These are phyloP conservation scores for Drosophila bifasciata DNA, from an alignment of 1,140 invertebrate species.

Conservation along the genomic window DNA sequence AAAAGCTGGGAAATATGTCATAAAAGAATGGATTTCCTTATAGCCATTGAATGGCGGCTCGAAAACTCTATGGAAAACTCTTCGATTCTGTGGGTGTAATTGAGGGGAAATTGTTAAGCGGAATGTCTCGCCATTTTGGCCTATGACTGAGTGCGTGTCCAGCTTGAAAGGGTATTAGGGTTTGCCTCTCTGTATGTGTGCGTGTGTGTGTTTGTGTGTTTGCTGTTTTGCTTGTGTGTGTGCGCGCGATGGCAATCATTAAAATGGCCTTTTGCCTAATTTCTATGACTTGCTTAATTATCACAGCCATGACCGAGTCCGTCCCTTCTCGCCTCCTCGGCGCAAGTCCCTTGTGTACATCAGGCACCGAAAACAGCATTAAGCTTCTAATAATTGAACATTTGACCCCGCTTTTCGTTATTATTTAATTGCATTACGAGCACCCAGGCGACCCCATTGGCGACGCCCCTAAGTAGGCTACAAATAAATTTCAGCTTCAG, in stretches of 20 bases:
- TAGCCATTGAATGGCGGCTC: too few relatives aligned
- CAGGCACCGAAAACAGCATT: slow-evolving; percentile 53
- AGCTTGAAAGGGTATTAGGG: slow-evolving; percentile 65
- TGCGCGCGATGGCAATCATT: slow-evolving; percentile 75
- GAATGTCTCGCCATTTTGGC: slow-evolving; percentile 18
- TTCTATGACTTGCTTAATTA: slow-evolving; percentile 83
- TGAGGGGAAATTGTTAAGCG: not conserved
- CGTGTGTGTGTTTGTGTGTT: slow-evolving; percentile 1
- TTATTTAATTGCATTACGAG: slow-evolving; percentile 72
- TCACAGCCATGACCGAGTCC: slow-evolving; percentile 56
- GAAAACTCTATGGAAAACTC: too few relatives aligned
- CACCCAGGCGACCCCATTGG: slow-evolving; percentile 4
- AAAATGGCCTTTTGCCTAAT: slow-evolving; percentile 81
- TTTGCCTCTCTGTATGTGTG: slow-evolving; percentile 8
- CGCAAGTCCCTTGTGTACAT: slow-evolving; percentile 36
- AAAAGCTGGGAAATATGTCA: slow-evolving; percentile 1
- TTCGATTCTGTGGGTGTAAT: not conserved
- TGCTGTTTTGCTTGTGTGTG: slow-evolving; percentile 40
- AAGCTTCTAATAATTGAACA: slow-evolving; percentile 80
- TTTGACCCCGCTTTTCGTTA: slow-evolving; percentile 71
- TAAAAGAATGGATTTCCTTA: not conserved
- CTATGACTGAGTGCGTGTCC: slow-evolving; percentile 38
- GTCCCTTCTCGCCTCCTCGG: slow-evolving; percentile 17
- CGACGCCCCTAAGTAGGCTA: slow-evolving; percentile 48
- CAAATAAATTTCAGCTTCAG: slow-evolving; percentile 39